Conservation (phyloP, 2,113 vertebrate species). For the Aramus guarauna region DNA sequence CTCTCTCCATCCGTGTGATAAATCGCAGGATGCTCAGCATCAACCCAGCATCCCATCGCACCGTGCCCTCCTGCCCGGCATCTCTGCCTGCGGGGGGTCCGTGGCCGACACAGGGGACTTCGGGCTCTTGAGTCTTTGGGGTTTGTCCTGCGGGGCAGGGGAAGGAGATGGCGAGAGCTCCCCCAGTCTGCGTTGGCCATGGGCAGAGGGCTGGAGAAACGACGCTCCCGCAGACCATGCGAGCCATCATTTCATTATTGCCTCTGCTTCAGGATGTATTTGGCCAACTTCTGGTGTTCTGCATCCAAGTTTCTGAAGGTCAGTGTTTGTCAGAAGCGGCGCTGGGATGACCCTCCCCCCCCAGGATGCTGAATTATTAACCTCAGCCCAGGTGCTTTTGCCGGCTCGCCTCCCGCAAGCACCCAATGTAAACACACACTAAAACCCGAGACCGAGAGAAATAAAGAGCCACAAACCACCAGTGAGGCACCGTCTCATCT, state of each 20-base stretch:
- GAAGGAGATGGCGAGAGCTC: background rate
- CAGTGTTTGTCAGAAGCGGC: background rate
- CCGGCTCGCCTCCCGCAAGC: no score
- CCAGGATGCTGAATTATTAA: background rate
- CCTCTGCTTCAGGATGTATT: background rate
- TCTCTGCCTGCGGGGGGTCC: background rate
- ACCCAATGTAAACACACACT: background rate
- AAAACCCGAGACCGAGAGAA: background rate
- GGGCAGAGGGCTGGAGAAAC: background rate
- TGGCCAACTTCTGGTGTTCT: background rate
- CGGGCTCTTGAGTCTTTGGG: background rate
- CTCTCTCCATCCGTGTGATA: background rate
- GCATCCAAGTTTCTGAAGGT: background rate
- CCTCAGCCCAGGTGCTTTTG: background rate
- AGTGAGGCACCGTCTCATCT: background rate
- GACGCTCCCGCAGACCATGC: rapidly evolving
- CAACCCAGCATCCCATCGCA: rapidly evolving
- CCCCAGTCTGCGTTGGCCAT: no score
- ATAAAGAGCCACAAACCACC: background rate
- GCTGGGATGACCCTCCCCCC: no score
- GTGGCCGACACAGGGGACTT: rapidly evolving
- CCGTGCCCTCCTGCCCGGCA: rapidly evolving
- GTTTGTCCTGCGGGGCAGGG: background rate
- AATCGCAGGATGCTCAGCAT: background rate
- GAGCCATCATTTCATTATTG: background rate